Conservation (phyloP, 2,888 invertebrate genomes). For the Parasteatoda lunata region DNA sequence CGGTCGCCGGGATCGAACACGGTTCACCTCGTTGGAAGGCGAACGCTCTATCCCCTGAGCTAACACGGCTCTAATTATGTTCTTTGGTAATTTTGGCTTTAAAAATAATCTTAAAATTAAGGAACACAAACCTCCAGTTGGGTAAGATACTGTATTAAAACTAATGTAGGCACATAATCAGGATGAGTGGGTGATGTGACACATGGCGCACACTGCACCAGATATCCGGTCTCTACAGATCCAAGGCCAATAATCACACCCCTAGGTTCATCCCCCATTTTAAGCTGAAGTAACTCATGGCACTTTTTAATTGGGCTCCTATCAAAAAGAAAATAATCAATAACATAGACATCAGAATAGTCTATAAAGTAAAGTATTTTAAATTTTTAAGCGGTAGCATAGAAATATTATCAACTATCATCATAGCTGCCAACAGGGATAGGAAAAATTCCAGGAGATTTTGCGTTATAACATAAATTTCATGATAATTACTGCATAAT, state of each 20-base stretch:
- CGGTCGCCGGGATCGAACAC: too few species aligned
- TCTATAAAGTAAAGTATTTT: too few species aligned
- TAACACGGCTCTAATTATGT: too few species aligned
- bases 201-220: constrained; percentile 81
- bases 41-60: too few species aligned
- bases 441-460: too few species aligned
- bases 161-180: constrained; percentile 83
- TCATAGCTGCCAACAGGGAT: too few species aligned
- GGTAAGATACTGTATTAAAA: constrained; percentile 89
- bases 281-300: constrained; percentile 37
- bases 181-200: constrained; percentile 80
- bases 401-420: too few species aligned
- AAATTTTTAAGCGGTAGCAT: too few species aligned
- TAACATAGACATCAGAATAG: too few species aligned
- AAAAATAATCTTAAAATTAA: not conserved
- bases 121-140: constrained; percentile 83
- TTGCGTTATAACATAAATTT: too few species aligned
- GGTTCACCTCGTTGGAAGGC: too few species aligned
- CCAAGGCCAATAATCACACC: constrained; percentile 86
- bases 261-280: constrained; percentile 69
- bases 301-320: constrained; percentile 46
- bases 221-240: constrained; percentile 85
- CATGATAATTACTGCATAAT: too few species aligned
- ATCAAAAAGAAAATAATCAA: not conserved
- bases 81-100: not conserved